A percentile compares a stretch with the other conserved stretches of the same genome.
These are phyloP conservation scores for Sylvicapra grimmia DNA, from an alignment of 2,113 vertebrate genomes.

Conservation along the genomic window DNA sequence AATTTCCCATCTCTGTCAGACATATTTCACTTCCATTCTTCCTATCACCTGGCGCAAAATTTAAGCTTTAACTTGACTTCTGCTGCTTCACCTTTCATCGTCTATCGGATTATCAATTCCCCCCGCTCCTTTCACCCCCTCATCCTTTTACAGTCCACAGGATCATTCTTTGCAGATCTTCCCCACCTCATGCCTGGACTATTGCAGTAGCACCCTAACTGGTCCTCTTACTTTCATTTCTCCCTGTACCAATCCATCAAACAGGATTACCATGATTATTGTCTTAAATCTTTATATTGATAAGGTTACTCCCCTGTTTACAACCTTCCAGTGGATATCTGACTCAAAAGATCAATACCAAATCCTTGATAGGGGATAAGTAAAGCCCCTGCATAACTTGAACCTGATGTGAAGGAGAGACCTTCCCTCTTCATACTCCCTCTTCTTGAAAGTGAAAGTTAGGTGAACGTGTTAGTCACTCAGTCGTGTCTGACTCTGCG, in stretches of 20 bases:
- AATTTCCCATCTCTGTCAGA: not conserved
- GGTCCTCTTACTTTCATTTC: not conserved
- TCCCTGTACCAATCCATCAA: not conserved
- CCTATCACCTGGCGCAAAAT: not conserved
- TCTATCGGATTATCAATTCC: not conserved
- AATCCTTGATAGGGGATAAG: not conserved
- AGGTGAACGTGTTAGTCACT: not conserved
- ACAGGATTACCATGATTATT: not conserved
- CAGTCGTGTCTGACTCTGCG: not conserved
- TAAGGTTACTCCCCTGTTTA: not conserved
- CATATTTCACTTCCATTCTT: not conserved
- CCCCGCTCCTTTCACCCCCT: not conserved
- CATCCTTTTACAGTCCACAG: not conserved
- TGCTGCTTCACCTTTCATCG: not conserved
- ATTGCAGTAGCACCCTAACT: not conserved
- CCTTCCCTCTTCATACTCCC: not conserved
- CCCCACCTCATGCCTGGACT: not conserved
- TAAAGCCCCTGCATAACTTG: not conserved
- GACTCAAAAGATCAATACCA: not conserved
- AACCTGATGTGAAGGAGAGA: not conserved
- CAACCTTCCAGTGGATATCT: not conserved
- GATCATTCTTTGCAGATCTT: not conserved
- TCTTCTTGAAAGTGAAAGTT: not conserved
- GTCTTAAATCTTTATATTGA: not conserved
- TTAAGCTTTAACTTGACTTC: not conserved